A percentile compares a stretch with the other conserved stretches of the same genome.
Conservation (phyloP, 1,140 invertebrate species). For the Drosophila kepulauana region DNA sequence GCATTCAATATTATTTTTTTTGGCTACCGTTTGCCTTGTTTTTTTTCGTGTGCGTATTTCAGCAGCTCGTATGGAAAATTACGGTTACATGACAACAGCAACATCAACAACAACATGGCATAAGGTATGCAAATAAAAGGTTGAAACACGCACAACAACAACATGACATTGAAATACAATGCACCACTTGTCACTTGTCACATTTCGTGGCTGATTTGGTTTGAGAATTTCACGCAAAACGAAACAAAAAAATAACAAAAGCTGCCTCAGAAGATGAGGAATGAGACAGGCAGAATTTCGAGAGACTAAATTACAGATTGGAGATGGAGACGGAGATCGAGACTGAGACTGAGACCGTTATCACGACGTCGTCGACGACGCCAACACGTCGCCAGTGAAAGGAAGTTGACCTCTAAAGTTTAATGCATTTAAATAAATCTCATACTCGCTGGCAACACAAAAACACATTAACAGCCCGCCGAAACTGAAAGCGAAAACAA, state of each 20-base stretch:
- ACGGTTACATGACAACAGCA: constrained; percentile 48
- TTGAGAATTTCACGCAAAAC: constrained; percentile 44
- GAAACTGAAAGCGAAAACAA: constrained; percentile 78
- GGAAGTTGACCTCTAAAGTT: constrained; percentile 84
- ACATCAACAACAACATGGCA: constrained; percentile 8
- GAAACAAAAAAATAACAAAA: constrained; percentile 21
- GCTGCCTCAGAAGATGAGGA: background rate
- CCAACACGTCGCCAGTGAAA: constrained; percentile 74
- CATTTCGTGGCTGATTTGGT: constrained; percentile 73
- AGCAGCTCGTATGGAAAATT: constrained; percentile 78
- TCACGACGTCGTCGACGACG: constrained; percentile 42
- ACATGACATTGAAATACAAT: constrained; percentile 77
- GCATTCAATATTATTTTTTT: constrained; percentile 73
- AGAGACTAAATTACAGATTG: constrained; percentile 19
- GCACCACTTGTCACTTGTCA: constrained; percentile 77
- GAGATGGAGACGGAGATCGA: constrained; percentile 26
- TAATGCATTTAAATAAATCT: constrained; percentile 84
- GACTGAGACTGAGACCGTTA: constrained; percentile 40
- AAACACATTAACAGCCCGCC: constrained; percentile 64
- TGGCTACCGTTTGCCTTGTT: constrained; percentile 2
- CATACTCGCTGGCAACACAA: constrained; percentile 42
- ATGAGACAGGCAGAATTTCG: constrained; percentile 16
- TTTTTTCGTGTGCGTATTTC: constrained; percentile 14
- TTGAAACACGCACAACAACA: constrained; percentile 40
- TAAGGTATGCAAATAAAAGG: constrained; percentile 66